A percentile compares a stretch with the other conserved stretches of the same genome.
Evolutionary conservation across 2,797 vertebrate genomes (phyloP).

Genomic region (Hemibagrus guttatus): DNA sequence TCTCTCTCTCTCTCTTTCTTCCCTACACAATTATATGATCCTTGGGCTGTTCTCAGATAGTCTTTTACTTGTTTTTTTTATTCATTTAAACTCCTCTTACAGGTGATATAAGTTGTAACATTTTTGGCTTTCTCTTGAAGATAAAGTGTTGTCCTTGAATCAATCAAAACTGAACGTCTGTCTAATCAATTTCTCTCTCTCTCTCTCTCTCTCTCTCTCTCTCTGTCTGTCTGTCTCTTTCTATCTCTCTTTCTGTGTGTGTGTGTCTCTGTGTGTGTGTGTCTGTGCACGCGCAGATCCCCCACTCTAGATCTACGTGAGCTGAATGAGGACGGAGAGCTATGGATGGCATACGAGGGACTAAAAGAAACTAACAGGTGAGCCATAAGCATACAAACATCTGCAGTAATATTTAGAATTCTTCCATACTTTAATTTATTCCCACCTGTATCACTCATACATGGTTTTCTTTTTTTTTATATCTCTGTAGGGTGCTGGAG

Average conservation of each 20-base stretch:
- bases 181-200: too few species aligned
- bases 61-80: too few species aligned
- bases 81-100: too few species aligned
- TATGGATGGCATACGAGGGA: conserved; percentile 92
- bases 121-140: too few species aligned
- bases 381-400: background rate
- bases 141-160: too few species aligned
- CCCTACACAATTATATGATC: too few species aligned
- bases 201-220: background rate
- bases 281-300: conserved; percentile 59
- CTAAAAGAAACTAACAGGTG: conserved; percentile 97
- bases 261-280: background rate
- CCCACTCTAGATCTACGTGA: conserved; percentile 78
- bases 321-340: conserved; percentile 94
- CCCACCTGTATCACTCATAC: background rate
- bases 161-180: too few species aligned
- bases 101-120: too few species aligned
- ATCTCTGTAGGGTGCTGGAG: conserved; percentile 81
- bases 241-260: background rate
- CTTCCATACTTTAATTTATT: background rate
- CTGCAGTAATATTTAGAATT: background rate
- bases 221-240: background rate
- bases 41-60: too few species aligned
- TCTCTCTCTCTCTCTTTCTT: too few species aligned
- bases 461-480: background rate